Base-by-base conservation (phyloP, 37 sponge, comb jelly and placozoan genomes). In the Crambe crambe region DNA sequence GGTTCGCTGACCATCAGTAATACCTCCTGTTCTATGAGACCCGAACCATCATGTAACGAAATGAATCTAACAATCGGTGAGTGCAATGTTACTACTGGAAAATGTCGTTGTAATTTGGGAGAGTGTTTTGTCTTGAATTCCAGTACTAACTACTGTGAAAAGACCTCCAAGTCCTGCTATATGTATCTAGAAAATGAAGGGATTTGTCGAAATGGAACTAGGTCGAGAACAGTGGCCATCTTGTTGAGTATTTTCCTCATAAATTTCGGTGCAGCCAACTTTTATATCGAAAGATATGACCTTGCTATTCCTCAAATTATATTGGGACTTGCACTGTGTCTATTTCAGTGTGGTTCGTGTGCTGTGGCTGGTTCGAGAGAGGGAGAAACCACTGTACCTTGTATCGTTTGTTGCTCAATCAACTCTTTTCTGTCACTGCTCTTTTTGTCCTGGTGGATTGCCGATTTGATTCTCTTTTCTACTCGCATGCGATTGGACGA, bases 201-300 rank as follows among this genome's bases (percentile, higher is more conserved):
- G 10, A 39, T 42, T 39, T 93, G 93, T 76, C 42, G 76, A 23
- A 23, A 63, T 0, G 82, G 75, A 1, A 42, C 25, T 1, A 68
- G 32, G 27, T 75, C 70, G 6, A 61, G 87, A 37, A 42, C 73
- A 30, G 72, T 86, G 9, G 94, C 87, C 8, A 65, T 93, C 2
- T 60, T 89, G 4, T 75, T 93, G 44, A 80, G 86, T 37, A 75
- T 93, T 31, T 89, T 93, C 59, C 80, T 93, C 40, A 83, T 86
- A 34, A 86, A 86, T 39, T 82, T 86, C 38, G 94, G 94, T 23
- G 94, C 94, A 15, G 94, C 90, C 18, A 93, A 93, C 63, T 93
- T 93, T 78, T 93, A 93, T 76, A 86, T 93, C 38, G 74, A 83
- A 37, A 75, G 81, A 38, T 89, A 79, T 64, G 87, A 78, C 20